These are phyloP conservation scores for Beaufortia kweichowensis DNA, from an alignment of 2,113 vertebrate species.

Conservation along the genomic window DNA sequence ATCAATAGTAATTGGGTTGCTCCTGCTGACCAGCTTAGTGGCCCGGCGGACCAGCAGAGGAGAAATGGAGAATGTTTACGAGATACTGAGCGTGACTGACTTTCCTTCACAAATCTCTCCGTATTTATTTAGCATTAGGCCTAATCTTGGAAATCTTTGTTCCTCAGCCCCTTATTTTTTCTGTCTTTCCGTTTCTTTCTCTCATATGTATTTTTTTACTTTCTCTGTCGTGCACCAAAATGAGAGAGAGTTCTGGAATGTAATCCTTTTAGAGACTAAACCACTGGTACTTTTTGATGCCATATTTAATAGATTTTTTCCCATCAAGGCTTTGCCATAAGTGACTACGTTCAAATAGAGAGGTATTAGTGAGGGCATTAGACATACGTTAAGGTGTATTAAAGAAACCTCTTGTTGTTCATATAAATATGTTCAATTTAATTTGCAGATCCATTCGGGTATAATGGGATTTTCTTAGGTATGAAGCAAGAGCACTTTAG, in stretches of 20 bases:
- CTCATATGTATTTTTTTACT: slow-evolving; percentile 35
- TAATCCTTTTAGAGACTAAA: slow-evolving; percentile 53
- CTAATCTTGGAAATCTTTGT: slow-evolving; percentile 67
- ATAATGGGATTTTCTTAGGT: slow-evolving; percentile 84
- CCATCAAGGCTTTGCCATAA: slow-evolving; percentile 72
- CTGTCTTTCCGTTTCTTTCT: slow-evolving; percentile 34
- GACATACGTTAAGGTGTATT: slow-evolving; percentile 87
- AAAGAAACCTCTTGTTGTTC: slow-evolving; percentile 83
- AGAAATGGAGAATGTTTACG: slow-evolving; percentile 74
- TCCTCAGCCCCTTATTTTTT: slow-evolving; percentile 11
- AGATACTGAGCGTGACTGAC: slow-evolving; percentile 72
- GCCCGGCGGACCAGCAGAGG: slow-evolving; percentile 56
- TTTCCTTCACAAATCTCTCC: slow-evolving; percentile 69
- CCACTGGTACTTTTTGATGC: slow-evolving; percentile 48
- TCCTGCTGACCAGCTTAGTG: slow-evolving; percentile 66
- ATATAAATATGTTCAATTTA: slow-evolving; percentile 83
- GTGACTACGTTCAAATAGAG: slow-evolving; percentile 65
- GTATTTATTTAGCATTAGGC: slow-evolving; percentile 76
- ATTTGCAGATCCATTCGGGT: slow-evolving; percentile 85
- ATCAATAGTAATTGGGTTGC: slow-evolving; percentile 76
- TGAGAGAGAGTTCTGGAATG: slow-evolving; percentile 19
- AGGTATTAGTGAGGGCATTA: slow-evolving; percentile 73
- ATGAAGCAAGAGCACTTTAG: slow-evolving; percentile 2
- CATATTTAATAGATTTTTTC: slow-evolving; percentile 67
- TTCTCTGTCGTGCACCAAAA: slow-evolving; percentile 47